Base-by-base conservation (phyloP, 1,140 invertebrate species). In the Ylistrum balloti region DNA sequence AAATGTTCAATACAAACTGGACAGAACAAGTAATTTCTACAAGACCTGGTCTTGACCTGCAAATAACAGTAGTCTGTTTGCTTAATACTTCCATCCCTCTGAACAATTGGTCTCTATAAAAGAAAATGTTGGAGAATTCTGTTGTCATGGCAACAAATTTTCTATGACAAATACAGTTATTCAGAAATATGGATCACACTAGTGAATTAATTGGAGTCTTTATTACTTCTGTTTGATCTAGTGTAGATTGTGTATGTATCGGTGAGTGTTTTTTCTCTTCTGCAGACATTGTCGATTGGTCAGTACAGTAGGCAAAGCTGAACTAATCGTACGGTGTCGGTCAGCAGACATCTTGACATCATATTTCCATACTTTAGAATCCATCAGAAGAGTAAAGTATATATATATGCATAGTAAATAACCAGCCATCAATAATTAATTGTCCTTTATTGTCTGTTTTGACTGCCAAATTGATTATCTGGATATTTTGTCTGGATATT, bases 341-440 rank as follows among this genome's bases (percentile, higher is more conserved):
- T 74, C 56, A n/a, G 22, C n/a, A 74, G 56, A 74, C 56, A n/a
- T 74, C 56, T 74, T 74, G 56, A 74, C 56, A 74, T 74, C 56
- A 74, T 74, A 74, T 74, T 74, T 74, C 56, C 56, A 74, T 74
- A 74, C 56, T 28, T 9, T 45, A 74, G 56, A 74, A n/a, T 74
- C 22, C 28, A n/a, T n/a, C 3, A 5, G 56, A 74, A 11, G n/a
- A 5, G 56, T 22, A 13, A 74, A 74, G 11, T 0, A 5, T 28
- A n/a, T 1, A n/a, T 28, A 28, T 28, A 28, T 9, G 56, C n/a
- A 9, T 74, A 0, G 56, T 74, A n/a, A 74, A 74, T 74, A 74
- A 74, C n/a, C 22, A 74, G n/a, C 22, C 15, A 74, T 74, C 56
- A 74, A 74, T 74, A n/a, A 74, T 28, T 74, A 74, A 28, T 11